Base-by-base conservation (phyloP, 2,113 vertebrate genomes). In the Dasyornis broadbenti region DNA sequence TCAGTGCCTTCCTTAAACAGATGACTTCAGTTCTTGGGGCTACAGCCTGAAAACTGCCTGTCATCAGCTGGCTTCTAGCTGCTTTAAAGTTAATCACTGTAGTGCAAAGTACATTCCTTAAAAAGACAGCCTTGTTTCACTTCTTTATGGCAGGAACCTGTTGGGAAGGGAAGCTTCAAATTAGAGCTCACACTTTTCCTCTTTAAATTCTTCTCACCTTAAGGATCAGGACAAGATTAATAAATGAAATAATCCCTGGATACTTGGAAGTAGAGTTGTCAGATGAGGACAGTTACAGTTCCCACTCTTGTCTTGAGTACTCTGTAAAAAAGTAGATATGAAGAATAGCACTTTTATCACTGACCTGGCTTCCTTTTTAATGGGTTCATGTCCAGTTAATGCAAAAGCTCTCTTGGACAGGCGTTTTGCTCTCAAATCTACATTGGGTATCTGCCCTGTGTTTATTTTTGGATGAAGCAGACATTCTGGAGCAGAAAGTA, bases 391-490 rank as follows among this genome's bases (percentile, higher is more conserved):
- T 44, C 40, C 57, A 59, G 69, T 91, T 95, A 93, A 92, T 76
- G 81, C 77, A 77, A 87, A 91, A 53, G 69, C 78, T 92, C 78
- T 89, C 53, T 35, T 92, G 54, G 71, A 28, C 90, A 24, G 0
- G 2, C 72, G 49, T 81, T 89, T 86, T 94, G 61, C 53, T 82
- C 40, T 94, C 37, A 56, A 52, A 63, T 86, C 56, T 63, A 22
- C 2, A 31, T 44, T 70, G 37, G 24, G 35, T 88, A 28, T 81
- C 72, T 83, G 82, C 50, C 68, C 68, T 75, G 61, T 76, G 88
- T 73, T 93, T 96, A 79, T 86, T 96, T 95, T 93, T 83, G 69
- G 45, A 76, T 35, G 68, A 89, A 84, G 40, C 44, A 84, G 64
- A 47, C 39, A 1, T 95, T 93, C 35, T 86, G 86, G 35, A 92